These are phyloP conservation scores for Hormaphis cornu DNA, from an alignment of 1,140 invertebrate genomes.

Conservation along the genomic window DNA sequence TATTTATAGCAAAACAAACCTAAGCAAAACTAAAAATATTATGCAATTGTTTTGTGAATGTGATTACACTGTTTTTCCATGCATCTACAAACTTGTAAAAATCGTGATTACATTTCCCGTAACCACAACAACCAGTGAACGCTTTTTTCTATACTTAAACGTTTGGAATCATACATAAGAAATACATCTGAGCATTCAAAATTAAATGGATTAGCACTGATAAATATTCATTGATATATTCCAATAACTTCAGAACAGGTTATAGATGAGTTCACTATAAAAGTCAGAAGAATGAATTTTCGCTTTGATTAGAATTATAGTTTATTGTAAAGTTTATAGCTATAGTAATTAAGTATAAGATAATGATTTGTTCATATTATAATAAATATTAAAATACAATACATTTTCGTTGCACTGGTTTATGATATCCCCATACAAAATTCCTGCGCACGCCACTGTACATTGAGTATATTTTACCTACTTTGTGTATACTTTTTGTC, in stretches of 20 bases:
- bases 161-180: neutral
- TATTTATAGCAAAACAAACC: neutral
- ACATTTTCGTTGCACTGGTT: too few relatives aligned
- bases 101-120: too few relatives aligned
- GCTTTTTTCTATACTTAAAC: neutral
- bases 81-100: too few relatives aligned
- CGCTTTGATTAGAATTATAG: neutral
- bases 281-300: neutral
- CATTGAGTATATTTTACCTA: too few relatives aligned
- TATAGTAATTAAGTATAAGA: too few relatives aligned
- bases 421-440: too few relatives aligned
- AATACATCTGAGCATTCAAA: neutral
- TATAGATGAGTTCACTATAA: neutral
- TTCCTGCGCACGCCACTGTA: too few relatives aligned
- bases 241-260: neutral
- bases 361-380: too few relatives aligned
- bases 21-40: neutral
- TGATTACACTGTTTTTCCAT: neutral
- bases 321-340: too few relatives aligned
- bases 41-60: neutral
- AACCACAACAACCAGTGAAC: neutral
- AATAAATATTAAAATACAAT: too few relatives aligned
- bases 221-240: neutral
- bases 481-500: too few relatives aligned
- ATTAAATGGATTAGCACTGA: neutral